phyloP scores from a whole-genome alignment of 2,113 vertebrate genomes.

The Aptenodytes patagonicus region DNA sequence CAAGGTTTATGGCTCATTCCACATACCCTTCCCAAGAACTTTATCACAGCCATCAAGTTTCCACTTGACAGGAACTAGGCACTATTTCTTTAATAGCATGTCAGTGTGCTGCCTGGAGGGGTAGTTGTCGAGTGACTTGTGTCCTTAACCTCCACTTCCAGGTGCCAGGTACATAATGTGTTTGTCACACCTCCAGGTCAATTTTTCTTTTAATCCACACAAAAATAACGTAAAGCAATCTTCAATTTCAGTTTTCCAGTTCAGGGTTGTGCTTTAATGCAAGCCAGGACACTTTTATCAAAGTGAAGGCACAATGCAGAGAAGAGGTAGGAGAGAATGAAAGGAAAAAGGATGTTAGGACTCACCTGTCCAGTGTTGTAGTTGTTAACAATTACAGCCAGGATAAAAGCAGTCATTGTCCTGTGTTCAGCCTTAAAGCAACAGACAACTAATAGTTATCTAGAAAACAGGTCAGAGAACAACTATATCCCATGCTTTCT shows the following conservation, averaged over 20 bases:
- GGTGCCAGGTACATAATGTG: not conserved
- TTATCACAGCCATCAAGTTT: not conserved
- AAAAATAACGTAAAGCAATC: not conserved
- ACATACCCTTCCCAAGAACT: not conserved
- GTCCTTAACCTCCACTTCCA: not conserved
- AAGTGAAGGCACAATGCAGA: not conserved
- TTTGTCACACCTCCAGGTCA: not conserved
- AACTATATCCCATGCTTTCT: not conserved
- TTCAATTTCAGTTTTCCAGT: not conserved
- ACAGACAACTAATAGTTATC: not conserved
- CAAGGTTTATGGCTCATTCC: not conserved
- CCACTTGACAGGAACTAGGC: not conserved
- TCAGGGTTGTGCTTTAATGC: not conserved
- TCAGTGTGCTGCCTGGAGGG: not conserved
- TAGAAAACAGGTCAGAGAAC: not conserved
- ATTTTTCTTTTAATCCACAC: not conserved
- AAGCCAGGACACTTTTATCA: not conserved
- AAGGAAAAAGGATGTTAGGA: not conserved
- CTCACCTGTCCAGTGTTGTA: constrained; percentile 95
- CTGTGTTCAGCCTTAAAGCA: constrained; percentile 90
- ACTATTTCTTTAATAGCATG: not conserved
- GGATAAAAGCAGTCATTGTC: constrained; percentile 97
- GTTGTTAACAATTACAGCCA: constrained; percentile 96
- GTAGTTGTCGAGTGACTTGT: not conserved
- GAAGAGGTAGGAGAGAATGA: not conserved